Base-by-base conservation (phyloP, 1,140 invertebrate species). In the Eumaeus atala region DNA sequence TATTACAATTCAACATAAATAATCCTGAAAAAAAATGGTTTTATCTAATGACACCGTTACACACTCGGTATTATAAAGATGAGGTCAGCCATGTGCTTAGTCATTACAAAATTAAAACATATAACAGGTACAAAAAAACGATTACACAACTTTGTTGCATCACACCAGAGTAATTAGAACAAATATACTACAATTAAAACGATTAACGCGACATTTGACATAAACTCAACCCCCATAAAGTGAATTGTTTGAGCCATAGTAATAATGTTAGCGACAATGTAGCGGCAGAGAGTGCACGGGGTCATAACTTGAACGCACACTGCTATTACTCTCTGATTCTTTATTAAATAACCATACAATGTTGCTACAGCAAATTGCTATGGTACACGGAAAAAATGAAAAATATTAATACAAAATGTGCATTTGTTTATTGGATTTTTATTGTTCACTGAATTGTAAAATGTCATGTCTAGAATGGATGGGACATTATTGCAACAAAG, bases 161-260 rank as follows among this genome's bases (percentile, higher is more conserved):
- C 28, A 51, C 10, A 17, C 17, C 48, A 50, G 50, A 44, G 57
- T 56, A 73, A 73, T 74, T 73, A 74, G 61, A 53, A 35, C 55
- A 61, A 62, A 51, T 48, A 42, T 49, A 52, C 52, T 58, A 62
- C 70, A 82, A 82, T 82, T 79, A 78, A 72, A 75, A 78, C 77
- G 61, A 80, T 83, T 83, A 83, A 77, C 78, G 78, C 69, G 66
- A 78, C 77, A 83, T 83, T 80, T 76, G 70, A 59, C 62, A 57
- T 61, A 66, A 49, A 54, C 48, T 58, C 38, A 61, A 34, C 49
- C 12, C 16, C 12, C 57, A 37, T 53, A 38, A 17, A 48, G 28
- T 47, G 51, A 50, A 49, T 40, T 40, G 21, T 40, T 52, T 50
- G 9, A 50, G 18, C 17, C 37, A 17, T 34, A 35, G 34, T 18